Evolutionary conservation across 2,113 vertebrate genomes (phyloP).

Genomic region (Marmota monax): DNA sequence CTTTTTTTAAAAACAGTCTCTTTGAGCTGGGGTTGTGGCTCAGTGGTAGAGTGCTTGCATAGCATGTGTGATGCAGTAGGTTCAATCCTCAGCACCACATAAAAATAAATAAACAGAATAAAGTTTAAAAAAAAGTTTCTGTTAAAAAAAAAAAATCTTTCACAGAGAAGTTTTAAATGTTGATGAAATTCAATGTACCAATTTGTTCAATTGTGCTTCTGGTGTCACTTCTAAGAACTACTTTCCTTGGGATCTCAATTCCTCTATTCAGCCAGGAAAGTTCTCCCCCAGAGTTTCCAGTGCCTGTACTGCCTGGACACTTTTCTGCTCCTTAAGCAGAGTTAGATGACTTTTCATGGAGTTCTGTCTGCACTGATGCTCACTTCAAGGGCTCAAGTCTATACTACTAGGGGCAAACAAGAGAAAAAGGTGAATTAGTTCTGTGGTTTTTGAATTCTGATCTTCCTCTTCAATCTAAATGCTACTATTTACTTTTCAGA

Average conservation of each 20-base stretch:
- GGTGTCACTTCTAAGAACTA: constrained; percentile 1
- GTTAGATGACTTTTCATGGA: neutral
- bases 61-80: too few relatives aligned
- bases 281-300: neutral
- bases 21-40: too few relatives aligned
- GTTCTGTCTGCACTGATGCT: neutral
- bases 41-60: too few relatives aligned
- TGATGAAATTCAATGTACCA: neutral
- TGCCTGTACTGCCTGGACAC: neutral
- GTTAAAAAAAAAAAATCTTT: neutral
- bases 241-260: neutral
- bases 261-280: neutral
- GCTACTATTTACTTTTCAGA: neutral
- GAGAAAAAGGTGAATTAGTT: neutral
- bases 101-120: too few relatives aligned
- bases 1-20: neutral
- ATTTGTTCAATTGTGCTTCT: neutral
- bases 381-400: neutral
- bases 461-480: neutral
- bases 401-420: neutral
- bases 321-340: neutral
- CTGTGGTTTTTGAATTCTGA: neutral
- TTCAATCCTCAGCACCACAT: too few relatives aligned
- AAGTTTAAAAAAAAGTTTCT: too few relatives aligned
- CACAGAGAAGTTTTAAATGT: constrained; percentile 1